Base-by-base conservation (phyloP, 92 coral and sea anemone genomes). In the Umimayanthus kanabou region DNA sequence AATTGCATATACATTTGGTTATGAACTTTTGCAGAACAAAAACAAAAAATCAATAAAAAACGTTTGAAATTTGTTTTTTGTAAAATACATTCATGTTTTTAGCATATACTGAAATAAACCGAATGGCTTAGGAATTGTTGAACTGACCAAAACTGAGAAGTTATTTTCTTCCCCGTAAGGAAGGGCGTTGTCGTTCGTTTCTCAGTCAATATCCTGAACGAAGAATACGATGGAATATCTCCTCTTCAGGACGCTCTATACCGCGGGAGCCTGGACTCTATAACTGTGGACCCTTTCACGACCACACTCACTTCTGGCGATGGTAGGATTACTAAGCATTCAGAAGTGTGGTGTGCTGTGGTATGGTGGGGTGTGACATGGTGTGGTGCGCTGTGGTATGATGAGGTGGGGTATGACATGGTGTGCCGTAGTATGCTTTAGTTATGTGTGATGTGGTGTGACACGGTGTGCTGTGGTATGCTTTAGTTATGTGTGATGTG, bases 181-280 rank as follows among this genome's bases (percentile, higher is more conserved):
- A 80, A 80, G 84, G 47, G 72, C 72, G 73, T 80, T 80, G 72
- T 80, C 42, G 85, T 80, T 61, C 47, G 73, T 28, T 80, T 80
- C 72, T 80, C 72, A 29, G 85, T 80, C 18, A 80, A 80, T 33
- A 57, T 80, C 39, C 26, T 80, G 40, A 58, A 80, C 30, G 55
- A 61, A 37, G 85, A 37, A 61, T 80, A 80, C 70, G 9, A 58
- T 42, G 85, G 85, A 11, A 61, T 80, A 57, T 61, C 42, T 22
- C 30, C 85, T 37, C 85, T 80, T 11, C 85, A 80, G 45, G 85
- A 80, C 67, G 70, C 85, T 39, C 23, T 80, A 50, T 9, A 9
- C 42, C 47, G 50, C 11, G 85, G 85, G 26, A 23, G 28, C 40
- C 30, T 80, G 30, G 85, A 39, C n/a, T 22, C 45, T 53, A 13